Conservation (phyloP, 2,113 vertebrate genomes). For the Pelvicachromis taeniatus region DNA sequence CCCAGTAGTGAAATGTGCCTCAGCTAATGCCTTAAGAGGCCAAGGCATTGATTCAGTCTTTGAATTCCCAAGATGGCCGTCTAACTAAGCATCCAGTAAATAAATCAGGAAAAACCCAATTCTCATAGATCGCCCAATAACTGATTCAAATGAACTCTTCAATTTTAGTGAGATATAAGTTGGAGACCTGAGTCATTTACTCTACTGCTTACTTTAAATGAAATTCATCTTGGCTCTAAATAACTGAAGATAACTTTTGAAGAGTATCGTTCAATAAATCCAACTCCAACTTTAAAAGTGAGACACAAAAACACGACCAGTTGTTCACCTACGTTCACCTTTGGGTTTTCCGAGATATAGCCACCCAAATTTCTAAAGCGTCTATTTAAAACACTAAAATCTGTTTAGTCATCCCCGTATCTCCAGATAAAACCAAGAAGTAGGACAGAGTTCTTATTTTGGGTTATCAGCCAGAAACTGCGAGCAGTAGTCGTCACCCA, state of each 20-base stretch:
- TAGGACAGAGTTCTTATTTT: background rate
- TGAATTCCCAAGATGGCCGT: background rate
- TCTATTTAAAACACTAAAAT: background rate
- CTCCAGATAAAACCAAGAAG: background rate
- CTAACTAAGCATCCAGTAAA: accelerated
- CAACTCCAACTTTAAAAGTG: background rate
- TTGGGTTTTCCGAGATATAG: background rate
- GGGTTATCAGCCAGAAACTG: background rate
- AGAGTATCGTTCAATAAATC: background rate
- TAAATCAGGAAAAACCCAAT: background rate
- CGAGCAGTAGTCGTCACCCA: background rate
- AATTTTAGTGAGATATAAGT: accelerated
- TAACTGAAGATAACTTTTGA: background rate
- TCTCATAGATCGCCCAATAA: accelerated
- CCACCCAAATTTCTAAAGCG: background rate
- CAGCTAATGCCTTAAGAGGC: background rate
- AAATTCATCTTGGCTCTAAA: background rate
- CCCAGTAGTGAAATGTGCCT: background rate
- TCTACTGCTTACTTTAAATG: background rate
- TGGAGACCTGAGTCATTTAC: accelerated
- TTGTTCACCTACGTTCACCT: background rate
- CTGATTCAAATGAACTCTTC: background rate
- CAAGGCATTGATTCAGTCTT: background rate
- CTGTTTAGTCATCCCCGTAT: background rate
- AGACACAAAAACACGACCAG: background rate